These are phyloP conservation scores for Agrochola lychnidis DNA, from an alignment of 2,888 invertebrate genomes.

Conservation along the genomic window DNA sequence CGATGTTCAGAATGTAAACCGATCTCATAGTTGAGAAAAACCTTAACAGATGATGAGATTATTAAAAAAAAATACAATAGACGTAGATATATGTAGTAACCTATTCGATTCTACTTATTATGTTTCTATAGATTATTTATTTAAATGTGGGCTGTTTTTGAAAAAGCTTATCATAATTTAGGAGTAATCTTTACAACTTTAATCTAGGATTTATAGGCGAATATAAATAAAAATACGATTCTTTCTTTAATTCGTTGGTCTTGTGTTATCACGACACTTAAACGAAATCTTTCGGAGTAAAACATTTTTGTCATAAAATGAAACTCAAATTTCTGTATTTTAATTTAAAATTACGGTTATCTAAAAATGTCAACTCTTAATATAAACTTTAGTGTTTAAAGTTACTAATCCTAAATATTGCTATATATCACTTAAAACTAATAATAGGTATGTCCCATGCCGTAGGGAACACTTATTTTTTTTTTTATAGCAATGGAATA, in stretches of 20 bases:
- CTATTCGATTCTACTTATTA: no score
- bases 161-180: neutral
- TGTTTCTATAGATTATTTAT: neutral
- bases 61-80: no score
- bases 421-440: neutral
- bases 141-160: neutral
- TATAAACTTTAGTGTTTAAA: neutral
- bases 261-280: neutral
- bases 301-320: slow-evolving; percentile 14
- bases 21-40: neutral
- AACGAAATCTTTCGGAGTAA: slow-evolving; percentile 13
- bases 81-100: no score
- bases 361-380: neutral
- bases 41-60: neutral
- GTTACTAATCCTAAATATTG: neutral
- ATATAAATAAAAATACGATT: neutral
- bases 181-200: slow-evolving; percentile 5
- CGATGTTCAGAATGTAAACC: slow-evolving; percentile 6
- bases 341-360: neutral
- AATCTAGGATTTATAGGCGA: neutral
- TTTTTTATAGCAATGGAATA: neutral
- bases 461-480: no score
- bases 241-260: neutral
- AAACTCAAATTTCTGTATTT: slow-evolving; percentile 10
- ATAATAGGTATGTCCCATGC: no score